Percentiles rank a stretch among this genome's conserved stretches.
These are phyloP conservation scores for Dicentrarchus labrax DNA, from an alignment of 2,113 vertebrate genomes.

Conservation along the genomic window DNA sequence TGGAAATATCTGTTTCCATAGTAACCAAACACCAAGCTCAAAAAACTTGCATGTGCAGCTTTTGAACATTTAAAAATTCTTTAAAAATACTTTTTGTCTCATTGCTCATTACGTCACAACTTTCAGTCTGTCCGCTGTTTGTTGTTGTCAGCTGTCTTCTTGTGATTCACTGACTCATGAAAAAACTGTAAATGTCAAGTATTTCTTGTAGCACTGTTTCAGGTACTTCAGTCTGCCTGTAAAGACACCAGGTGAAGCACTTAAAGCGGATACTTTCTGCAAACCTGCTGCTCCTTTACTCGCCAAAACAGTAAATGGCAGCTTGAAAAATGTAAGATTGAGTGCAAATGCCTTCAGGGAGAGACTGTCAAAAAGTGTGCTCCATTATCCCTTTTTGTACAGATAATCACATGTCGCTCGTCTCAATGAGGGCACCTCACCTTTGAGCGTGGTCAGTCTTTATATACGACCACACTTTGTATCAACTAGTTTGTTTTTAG, in stretches of 20 bases:
- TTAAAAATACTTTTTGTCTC: background rate
- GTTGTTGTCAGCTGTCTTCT: background rate
- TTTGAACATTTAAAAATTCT: background rate
- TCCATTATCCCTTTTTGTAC: too few relatives aligned
- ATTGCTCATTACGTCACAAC: background rate
- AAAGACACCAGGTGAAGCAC: constrained; percentile 3
- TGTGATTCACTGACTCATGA: constrained; percentile 18
- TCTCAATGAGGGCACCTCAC: too few relatives aligned
- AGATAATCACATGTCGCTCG: background rate
- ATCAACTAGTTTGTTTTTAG: too few relatives aligned
- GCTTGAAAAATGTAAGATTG: background rate
- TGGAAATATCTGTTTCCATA: background rate
- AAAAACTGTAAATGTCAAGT: constrained; percentile 32
- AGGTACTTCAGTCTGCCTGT: background rate
- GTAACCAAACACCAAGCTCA: background rate
- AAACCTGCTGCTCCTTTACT: background rate
- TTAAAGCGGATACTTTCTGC: constrained; percentile 3
- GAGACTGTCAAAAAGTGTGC: too few relatives aligned
- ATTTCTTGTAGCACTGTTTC: background rate
- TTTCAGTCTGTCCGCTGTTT: background rate
- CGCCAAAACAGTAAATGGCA: background rate
- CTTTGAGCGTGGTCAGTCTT: too few relatives aligned
- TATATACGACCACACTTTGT: background rate
- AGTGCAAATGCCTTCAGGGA: too few relatives aligned
- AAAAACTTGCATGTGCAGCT: background rate